These are phyloP conservation scores for Takifugu rubripes DNA, from an alignment of 2,797 vertebrate species.

Conservation along the genomic window DNA sequence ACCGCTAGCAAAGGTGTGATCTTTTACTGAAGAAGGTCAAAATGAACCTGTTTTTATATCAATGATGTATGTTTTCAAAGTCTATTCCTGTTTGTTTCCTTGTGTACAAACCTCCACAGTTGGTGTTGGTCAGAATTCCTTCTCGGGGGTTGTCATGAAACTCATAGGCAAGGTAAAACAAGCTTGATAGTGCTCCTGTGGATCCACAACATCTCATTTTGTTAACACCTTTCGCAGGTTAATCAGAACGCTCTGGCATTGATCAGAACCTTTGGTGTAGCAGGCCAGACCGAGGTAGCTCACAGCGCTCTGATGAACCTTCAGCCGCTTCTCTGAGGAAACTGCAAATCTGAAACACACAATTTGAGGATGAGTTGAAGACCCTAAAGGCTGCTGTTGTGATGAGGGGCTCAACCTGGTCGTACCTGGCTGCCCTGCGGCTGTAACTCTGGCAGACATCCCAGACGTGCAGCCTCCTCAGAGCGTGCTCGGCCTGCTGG, in stretches of 20 bases:
- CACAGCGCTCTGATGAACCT: constrained; percentile 68
- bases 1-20: too few species aligned
- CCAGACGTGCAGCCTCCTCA: constrained; percentile 60
- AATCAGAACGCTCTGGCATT: not conserved
- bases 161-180: constrained; percentile 68
- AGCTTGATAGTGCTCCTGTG: constrained; percentile 63
- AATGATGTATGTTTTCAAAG: too few species aligned
- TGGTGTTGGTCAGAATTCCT: constrained; percentile 71
- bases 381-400: too few species aligned
- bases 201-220: not conserved
- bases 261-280: constrained; percentile 55
- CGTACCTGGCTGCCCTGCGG: constrained; percentile 46
- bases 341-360: constrained; percentile 28
- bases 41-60: too few species aligned
- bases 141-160: constrained; percentile 56
- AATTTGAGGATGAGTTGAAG: not conserved
- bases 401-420: not conserved
- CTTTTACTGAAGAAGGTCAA: too few species aligned
- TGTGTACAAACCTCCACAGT: constrained; percentile 64
- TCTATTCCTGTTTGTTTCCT: not conserved
- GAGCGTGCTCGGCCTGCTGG: constrained; percentile 51
- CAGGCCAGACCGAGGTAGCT: constrained; percentile 67
- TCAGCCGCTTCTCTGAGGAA: constrained; percentile 37
- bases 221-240: not conserved
- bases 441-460: constrained; percentile 55